Conservation (phyloP, 2,888 invertebrate species). For the Tetheella fluctuosa region DNA sequence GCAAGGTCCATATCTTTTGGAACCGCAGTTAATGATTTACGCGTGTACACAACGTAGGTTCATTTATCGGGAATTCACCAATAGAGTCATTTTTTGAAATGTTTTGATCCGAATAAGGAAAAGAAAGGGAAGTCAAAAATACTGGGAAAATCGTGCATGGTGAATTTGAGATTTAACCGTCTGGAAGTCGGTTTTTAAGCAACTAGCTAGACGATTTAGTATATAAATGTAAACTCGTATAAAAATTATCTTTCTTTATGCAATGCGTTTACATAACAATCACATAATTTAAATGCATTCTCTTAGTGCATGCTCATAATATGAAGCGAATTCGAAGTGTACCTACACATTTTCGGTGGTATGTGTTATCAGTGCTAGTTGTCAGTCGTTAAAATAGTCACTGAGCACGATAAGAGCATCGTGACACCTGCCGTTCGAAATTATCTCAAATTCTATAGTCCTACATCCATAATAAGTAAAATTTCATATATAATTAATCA, state of each 20-base stretch:
- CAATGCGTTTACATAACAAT: neutral
- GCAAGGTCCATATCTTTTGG: too few species aligned
- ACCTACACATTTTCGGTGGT: constrained; percentile 19
- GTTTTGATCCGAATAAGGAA: too few species aligned
- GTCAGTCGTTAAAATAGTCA: constrained; percentile 49
- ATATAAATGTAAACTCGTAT: neutral
- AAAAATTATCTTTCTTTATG: neutral
- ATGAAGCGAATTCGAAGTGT: neutral
- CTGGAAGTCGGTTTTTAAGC: neutral
- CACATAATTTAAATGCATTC: neutral
- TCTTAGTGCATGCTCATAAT: neutral
- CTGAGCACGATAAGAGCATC: constrained; percentile 37
- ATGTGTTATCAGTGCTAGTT: constrained; percentile 35
- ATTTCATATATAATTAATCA: too few species aligned
- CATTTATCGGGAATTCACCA: too few species aligned
- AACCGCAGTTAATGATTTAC: too few species aligned
- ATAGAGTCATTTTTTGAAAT: too few species aligned
- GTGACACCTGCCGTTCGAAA: constrained; percentile 41
- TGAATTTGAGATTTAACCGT: neutral
- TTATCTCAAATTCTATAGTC: constrained; percentile 20
- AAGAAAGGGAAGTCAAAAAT: too few species aligned
- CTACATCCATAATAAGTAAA: constrained; percentile 13
- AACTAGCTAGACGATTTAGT: neutral
- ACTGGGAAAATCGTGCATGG: neutral
- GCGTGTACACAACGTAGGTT: too few species aligned